Evolutionary conservation across 53 echinoderm and acorn worm genomes (phyloP), one percentile per base, ranked within the genome.

Genomic region (Glandiceps talaboti): DNA sequence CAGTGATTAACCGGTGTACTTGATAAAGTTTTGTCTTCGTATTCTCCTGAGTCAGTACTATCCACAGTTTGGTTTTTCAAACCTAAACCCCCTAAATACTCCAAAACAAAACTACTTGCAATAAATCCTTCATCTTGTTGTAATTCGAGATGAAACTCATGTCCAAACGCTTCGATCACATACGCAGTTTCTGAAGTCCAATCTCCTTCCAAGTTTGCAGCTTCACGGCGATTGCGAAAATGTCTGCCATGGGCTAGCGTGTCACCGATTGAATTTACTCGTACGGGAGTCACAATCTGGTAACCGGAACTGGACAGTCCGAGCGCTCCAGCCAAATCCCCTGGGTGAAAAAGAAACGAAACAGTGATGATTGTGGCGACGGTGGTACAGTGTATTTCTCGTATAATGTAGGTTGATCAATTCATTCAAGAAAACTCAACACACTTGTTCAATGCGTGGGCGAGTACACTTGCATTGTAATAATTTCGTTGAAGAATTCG

Each of bases 131-230:
- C 82, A 77, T 96, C 97, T 25, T 81, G 83, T 14, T 84, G 78
- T 77, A 96, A 84, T 74, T 86, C 89, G 81, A 95, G 75, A 32
- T 83, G 80, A 85, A 88, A 95, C 75, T 90, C 74, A 28, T 90
- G 86, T 28, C 92, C 92, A 81, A 93, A 96, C 25, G 97, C 97
- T 33, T 90, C 92, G 12, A 96, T 79, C 14, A 85, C 73, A 82
- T 90, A 93, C 25, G 79, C 85, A 14, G 90, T 77, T 14, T 82
- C 80, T 1, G 64, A 30, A 30, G 31, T 73, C 31, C 72, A 73
- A 20, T 74, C 75, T 30, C 84, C 32, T 74, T 89, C 89, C 28
- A 85, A 75, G 12, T 74, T 14, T 1, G 78, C 26, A 6, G 76
- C 86, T 80, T 89, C 89, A 76, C 92, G 84, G 79, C 89, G 90